Conservation (phyloP, 2,888 invertebrate genomes). For the Gymnosoma rotundatum region DNA sequence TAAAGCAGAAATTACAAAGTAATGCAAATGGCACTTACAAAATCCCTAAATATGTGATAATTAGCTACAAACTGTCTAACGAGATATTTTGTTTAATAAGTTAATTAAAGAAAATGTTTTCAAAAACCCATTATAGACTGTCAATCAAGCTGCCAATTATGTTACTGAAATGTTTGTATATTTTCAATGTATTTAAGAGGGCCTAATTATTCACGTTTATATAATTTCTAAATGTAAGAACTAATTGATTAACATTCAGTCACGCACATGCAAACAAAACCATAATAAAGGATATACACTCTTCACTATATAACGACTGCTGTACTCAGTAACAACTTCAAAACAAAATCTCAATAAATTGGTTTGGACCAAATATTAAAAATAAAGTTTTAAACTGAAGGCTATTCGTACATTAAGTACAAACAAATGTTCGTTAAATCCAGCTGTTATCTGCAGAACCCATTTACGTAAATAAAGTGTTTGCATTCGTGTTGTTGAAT, state of each 20-base stretch:
- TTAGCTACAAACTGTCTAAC: neutral
- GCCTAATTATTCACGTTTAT: neutral
- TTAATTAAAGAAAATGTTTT: conserved; percentile 16
- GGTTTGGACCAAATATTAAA: neutral
- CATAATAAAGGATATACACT: neutral
- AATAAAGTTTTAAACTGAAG: conserved; percentile 17
- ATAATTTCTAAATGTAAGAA: neutral
- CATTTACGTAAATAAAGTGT: conserved; percentile 3
- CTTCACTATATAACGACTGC: no score
- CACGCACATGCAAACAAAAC: neutral
- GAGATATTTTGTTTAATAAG: conserved; percentile 1
- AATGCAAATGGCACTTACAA: no score
- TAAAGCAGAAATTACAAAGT: no score
- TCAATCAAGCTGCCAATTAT: conserved; percentile 38
- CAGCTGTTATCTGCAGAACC: conserved; percentile 19
- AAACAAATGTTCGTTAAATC: conserved; percentile 20
- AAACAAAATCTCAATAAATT: conserved; percentile 5
- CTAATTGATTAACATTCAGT: neutral
- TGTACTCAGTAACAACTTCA: neutral
- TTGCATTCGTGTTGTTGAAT: conserved; percentile 1
- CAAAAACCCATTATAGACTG: conserved; percentile 11
- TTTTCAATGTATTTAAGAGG: neutral
- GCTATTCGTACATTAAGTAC: conserved; percentile 2
- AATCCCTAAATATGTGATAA: neutral
- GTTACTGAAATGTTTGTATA: neutral